A percentile compares a stretch with the other conserved stretches of the same genome.
Conservation (phyloP, 2,113 vertebrate species). For the Spea bombifrons region DNA sequence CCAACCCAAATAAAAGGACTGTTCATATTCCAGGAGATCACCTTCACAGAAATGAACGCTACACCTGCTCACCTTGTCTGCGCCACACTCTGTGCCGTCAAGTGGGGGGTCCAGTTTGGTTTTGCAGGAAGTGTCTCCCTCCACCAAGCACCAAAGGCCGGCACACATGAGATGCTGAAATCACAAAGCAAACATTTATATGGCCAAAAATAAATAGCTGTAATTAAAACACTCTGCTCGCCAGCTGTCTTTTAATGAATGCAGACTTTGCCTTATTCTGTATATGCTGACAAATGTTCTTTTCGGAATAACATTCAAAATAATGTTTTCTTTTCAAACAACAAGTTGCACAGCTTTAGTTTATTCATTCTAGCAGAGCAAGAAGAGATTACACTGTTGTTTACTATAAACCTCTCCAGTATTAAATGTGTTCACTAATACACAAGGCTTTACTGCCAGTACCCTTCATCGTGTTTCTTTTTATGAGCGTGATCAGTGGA, state of each 20-base stretch:
- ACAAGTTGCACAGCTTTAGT: no score
- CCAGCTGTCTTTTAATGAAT: neutral
- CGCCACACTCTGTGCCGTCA: slow-evolving; percentile 92
- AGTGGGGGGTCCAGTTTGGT: slow-evolving; percentile 96
- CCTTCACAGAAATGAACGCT: no score
- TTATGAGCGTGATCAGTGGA: no score
- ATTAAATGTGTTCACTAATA: no score
- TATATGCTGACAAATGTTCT: slow-evolving; percentile 19
- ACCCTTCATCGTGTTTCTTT: no score
- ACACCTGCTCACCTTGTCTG: slow-evolving; percentile 83
- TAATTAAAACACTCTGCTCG: no score
- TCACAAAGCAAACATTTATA: slow-evolving; percentile 52
- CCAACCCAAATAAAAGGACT: no score
- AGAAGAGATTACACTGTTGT: neutral
- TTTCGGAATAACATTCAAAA: slow-evolving; percentile 11
- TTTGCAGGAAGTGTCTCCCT: slow-evolving; percentile 89
- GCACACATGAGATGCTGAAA: slow-evolving; percentile 90
- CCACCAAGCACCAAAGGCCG: slow-evolving; percentile 94
- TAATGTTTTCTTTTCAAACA: neutral
- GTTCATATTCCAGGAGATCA: no score
- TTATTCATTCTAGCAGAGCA: no score
- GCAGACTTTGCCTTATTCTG: neutral
- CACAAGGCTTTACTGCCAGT: no score
- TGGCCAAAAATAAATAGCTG: neutral
- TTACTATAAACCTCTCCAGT: neutral